phyloP scores from a whole-genome alignment of 2,888 invertebrate genomes.

The Allygus modestus region DNA sequence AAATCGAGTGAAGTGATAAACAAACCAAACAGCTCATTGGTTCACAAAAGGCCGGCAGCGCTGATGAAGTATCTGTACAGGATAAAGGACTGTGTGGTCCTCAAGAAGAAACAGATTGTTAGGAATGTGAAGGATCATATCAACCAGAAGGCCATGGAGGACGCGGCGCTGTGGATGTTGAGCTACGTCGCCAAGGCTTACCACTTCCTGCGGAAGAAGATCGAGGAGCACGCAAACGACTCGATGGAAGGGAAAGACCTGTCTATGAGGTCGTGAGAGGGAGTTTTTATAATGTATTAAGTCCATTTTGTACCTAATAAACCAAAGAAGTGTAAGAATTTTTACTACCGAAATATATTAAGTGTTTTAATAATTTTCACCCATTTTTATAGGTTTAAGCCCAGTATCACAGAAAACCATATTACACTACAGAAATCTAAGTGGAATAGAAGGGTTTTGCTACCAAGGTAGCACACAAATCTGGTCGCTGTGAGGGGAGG shows the following conservation, averaged over 20 bases:
- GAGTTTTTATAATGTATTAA: no score
- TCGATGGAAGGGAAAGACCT: constrained; percentile 48
- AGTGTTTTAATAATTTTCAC: no score
- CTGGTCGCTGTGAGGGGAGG: no score
- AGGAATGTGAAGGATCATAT: not conserved
- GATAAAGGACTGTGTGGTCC: constrained; percentile 14
- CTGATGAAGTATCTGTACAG: constrained; percentile 36
- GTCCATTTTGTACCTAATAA: no score
- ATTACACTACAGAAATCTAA: no score
- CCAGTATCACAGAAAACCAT: no score
- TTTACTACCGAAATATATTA: no score
- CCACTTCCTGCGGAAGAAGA: constrained; percentile 40
- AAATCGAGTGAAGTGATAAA: not conserved
- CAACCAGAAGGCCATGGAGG: constrained; percentile 41
- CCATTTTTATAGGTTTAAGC: no score
- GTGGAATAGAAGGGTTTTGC: no score
- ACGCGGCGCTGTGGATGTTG: constrained; percentile 26
- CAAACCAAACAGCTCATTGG: constrained; percentile 31
- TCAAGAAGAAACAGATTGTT: constrained; percentile 17
- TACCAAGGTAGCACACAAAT: no score
- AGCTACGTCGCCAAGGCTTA: constrained; percentile 46
- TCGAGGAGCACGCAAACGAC: constrained; percentile 46
- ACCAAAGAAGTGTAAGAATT: no score
- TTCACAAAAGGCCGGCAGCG: constrained; percentile 6
- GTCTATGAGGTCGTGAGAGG: constrained; percentile 45